Evolutionary conservation across 1,140 invertebrate species (phyloP).

Genomic region (Caenorhabditis briggsae): DNA sequence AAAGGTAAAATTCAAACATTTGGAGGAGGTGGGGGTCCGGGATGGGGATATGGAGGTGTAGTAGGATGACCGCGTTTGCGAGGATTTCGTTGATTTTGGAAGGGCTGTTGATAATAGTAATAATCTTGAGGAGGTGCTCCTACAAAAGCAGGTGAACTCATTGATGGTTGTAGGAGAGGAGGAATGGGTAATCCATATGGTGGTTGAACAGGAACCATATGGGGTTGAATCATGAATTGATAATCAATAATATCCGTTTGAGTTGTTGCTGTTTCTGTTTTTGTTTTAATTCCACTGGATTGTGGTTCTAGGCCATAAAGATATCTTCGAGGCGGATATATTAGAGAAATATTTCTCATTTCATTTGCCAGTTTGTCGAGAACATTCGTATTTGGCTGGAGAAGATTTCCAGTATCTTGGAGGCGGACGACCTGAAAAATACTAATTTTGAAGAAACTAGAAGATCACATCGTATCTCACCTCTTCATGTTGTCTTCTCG

Average conservation of each 20-base stretch:
- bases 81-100: too few species aligned
- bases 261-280: background rate
- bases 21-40: too few species aligned
- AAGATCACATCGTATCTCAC: background rate
- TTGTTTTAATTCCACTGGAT: background rate
- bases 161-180: too few species aligned
- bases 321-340: background rate
- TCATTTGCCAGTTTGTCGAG: background rate
- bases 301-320: background rate
- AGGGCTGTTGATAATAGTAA: too few species aligned
- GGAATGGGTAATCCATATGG: too few species aligned
- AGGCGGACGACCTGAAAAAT: constrained; percentile 4
- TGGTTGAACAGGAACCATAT: background rate
- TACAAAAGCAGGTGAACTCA: too few species aligned
- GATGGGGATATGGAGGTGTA: too few species aligned
- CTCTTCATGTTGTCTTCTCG: constrained; percentile 17
- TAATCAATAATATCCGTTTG: background rate
- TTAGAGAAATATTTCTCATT: background rate
- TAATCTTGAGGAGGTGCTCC: too few species aligned
- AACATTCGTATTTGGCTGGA: background rate
- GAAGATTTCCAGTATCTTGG: constrained; percentile 40
- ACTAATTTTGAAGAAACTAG: background rate
- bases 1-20: too few species aligned
- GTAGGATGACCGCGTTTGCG: too few species aligned
- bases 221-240: background rate